These are phyloP conservation scores for Corapipo altera DNA, from an alignment of 2,113 vertebrate species.

Conservation along the genomic window DNA sequence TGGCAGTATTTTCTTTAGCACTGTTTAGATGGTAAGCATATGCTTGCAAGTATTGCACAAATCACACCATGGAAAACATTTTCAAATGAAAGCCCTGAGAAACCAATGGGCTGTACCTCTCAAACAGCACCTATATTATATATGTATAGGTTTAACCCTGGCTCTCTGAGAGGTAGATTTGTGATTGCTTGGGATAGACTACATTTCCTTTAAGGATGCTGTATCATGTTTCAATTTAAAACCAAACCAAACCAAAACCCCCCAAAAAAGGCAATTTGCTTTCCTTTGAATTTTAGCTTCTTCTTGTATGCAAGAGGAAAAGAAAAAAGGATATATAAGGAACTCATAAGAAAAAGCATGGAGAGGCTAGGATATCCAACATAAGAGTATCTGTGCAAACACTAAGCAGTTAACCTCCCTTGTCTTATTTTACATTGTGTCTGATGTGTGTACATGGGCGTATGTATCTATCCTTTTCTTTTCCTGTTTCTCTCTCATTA, in stretches of 20 bases:
- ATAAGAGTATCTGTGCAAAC: background rate
- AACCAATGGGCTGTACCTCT: background rate
- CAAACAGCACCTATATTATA: background rate
- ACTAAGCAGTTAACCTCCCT: background rate
- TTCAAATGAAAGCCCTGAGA: background rate
- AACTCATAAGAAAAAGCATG: background rate
- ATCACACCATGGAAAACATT: background rate
- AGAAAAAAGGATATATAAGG: background rate
- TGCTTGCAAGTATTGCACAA: background rate
- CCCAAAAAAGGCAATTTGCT: background rate
- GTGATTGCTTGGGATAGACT: background rate
- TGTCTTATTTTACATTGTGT: background rate
- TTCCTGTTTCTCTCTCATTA: slow-evolving; percentile 26
- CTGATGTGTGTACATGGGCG: background rate
- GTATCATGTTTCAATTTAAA: background rate
- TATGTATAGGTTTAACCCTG: background rate
- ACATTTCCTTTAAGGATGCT: background rate
- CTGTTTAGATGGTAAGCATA: background rate
- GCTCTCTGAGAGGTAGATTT: background rate
- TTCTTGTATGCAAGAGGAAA: background rate
- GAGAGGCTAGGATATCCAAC: background rate
- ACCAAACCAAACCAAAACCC: background rate
- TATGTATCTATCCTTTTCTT: background rate
- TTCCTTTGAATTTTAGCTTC: background rate
- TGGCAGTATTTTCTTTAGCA: background rate